phyloP scores from a whole-genome alignment of 2,888 invertebrate genomes.

The Drosophila quinaria region DNA sequence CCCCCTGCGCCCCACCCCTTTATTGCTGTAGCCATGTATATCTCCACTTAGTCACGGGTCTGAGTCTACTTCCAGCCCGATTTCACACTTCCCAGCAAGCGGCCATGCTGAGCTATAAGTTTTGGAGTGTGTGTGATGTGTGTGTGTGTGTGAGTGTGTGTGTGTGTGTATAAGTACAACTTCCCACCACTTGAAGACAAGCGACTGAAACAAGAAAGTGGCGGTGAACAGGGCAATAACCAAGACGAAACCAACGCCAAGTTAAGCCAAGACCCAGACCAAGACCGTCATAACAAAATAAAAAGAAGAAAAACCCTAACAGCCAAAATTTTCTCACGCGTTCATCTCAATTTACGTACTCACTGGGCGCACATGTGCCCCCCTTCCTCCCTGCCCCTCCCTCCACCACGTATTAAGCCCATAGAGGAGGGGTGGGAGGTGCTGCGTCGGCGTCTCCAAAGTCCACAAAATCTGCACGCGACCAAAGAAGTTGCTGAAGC shows the following conservation, averaged over 20 bases:
- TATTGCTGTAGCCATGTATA: not conserved
- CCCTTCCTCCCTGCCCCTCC: not conserved
- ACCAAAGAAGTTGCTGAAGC: constrained; percentile 53
- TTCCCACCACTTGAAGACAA: constrained; percentile 53
- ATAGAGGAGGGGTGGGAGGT: not conserved
- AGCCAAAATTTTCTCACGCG: constrained; percentile 76
- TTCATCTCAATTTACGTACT: constrained; percentile 75
- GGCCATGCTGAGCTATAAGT: constrained; percentile 11
- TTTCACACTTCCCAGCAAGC: constrained; percentile 71
- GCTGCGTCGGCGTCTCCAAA: constrained; percentile 54
- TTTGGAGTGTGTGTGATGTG: not conserved
- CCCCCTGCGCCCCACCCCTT: constrained; percentile 5
- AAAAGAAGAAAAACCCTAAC: constrained; percentile 28
- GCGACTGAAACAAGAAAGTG: constrained; percentile 62
- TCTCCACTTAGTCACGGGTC: constrained; percentile 57
- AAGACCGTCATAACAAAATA: constrained; percentile 60
- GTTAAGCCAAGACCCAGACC: constrained; percentile 29
- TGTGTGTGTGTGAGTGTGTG: constrained; percentile 2
- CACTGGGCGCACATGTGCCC: constrained; percentile 46
- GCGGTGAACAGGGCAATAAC: constrained; percentile 53
- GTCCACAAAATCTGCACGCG: constrained; percentile 70
- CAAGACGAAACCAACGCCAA: constrained; percentile 20
- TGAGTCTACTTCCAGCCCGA: constrained; percentile 46
- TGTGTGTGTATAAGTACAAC: constrained; percentile 19
- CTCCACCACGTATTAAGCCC: too few species aligned